Base-by-base conservation (phyloP, 2,113 vertebrate genomes). In the Archilochus colubris region DNA sequence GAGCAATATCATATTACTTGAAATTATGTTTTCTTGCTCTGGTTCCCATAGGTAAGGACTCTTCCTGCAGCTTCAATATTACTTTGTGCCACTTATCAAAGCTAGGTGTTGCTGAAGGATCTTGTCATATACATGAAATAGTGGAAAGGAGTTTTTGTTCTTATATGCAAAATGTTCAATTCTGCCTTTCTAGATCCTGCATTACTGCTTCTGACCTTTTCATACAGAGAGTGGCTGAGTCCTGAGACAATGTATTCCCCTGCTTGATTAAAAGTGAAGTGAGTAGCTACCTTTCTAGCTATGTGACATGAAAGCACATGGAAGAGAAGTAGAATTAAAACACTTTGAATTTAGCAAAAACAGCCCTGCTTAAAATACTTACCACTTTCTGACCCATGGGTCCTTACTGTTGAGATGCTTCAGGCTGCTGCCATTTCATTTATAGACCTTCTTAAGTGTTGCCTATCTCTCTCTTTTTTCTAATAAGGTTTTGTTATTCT, bases 301-400 rank as follows among this genome's bases (percentile, higher is more conserved):
- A 22, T 74, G 36, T 68, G 69, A 86, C 51, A 59, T 62, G 23
- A 90, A 86, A 93, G 36, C 25, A 33, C 83, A 55, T 18, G 51
- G 27, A 93, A 90, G 40, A 64, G 22, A 92, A 83, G 16, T 58
- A 68, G 93, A 91, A 80, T 80, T 91, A 30, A 74, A 93, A 84
- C 57, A 5, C n/a, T 92, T 92, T 91, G 66, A 93, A 88, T 88
- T 82, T 81, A 89, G 79, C 15, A 91, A 95, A 93, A 95, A 93
- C 54, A 88, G 25, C 12, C 14, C n/a, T 78, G 14, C 46, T 93
- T 92, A 79, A 94, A 91, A 89, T 70, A 73, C 25, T 62, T 73
- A 44, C 6, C 7, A 31, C 46, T 76, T 89, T 6, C 70, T 94
- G 75, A 82, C 80, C 75, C 14, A 2, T 23, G 28, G 57, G 54